Conservation (phyloP, 37 sponge, comb jelly and placozoan species). For the Halisarca cf. caerulea region DNA sequence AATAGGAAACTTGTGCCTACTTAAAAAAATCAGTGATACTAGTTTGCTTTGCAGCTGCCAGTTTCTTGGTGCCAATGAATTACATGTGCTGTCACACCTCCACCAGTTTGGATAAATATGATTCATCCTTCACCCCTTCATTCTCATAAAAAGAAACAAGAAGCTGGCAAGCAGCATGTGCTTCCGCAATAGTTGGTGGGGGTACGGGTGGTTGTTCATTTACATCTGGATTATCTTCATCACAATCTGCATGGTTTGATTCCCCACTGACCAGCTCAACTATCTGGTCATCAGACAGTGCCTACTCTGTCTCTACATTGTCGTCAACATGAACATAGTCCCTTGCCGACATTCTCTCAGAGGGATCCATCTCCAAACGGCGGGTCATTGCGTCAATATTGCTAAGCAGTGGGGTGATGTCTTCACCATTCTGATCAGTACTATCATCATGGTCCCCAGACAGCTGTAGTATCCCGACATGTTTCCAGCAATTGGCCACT, state of each 20-base stretch:
- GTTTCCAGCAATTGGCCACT: constrained; percentile 24
- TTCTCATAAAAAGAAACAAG: constrained; percentile 19
- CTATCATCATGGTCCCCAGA: not conserved
- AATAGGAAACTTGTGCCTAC: no score
- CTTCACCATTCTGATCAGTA: not conserved
- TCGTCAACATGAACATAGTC: constrained; percentile 5
- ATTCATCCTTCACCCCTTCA: constrained; percentile 11
- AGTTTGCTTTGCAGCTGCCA: constrained; percentile 22
- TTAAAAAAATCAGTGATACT: constrained; percentile 23
- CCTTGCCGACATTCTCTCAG: constrained; percentile 1
- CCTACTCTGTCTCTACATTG: constrained; percentile 14
- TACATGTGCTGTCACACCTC: constrained; percentile 3
- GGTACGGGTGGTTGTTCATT: constrained; percentile 11
- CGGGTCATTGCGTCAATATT: not conserved
- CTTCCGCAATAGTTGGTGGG: constrained; percentile 11
- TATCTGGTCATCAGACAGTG: constrained; percentile 28
- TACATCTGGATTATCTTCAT: constrained; percentile 20
- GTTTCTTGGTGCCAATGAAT: not conserved
- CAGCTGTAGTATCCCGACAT: constrained; percentile 2
- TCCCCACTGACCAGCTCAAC: constrained; percentile 23
- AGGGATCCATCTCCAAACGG: not conserved
- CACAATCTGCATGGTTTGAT: constrained; percentile 13
- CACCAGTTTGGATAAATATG: constrained; percentile 1
- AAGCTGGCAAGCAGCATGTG: constrained; percentile 21
- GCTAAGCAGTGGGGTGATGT: not conserved